Conservation (phyloP, 2,113 vertebrate genomes). For the Excalfactoria chinensis region DNA sequence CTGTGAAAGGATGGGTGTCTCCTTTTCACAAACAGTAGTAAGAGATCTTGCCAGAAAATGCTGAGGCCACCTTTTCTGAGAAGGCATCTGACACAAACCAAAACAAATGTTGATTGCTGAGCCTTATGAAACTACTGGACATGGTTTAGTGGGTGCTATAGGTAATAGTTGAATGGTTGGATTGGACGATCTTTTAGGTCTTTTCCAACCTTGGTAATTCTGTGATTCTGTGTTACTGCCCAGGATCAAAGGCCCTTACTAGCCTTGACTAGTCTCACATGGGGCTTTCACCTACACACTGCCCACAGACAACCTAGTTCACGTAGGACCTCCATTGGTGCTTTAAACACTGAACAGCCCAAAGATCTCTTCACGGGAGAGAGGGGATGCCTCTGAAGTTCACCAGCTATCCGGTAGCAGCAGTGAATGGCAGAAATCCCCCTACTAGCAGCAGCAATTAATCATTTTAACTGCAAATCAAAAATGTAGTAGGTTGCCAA, state of each 20-base stretch:
- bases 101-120: background rate
- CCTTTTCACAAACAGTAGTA: background rate
- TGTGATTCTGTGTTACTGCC: background rate
- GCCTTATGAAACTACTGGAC: background rate
- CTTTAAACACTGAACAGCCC: background rate
- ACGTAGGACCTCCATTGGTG: background rate
- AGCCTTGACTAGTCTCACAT: background rate
- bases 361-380: background rate
- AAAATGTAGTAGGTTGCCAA: background rate
- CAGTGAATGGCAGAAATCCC: background rate
- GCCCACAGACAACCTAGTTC: background rate
- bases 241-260: background rate
- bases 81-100: background rate
- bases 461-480: background rate
- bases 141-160: too few relatives aligned
- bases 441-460: background rate
- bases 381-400: background rate
- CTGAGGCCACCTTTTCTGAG: background rate
- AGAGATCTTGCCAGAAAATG: background rate
- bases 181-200: too few relatives aligned
- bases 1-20: background rate
- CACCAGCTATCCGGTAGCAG: background rate
- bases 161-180: too few relatives aligned
- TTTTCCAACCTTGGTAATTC: too few relatives aligned
- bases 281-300: background rate